phyloP scores from a whole-genome alignment of 1,140 invertebrate species.

The Dufourea novaeangliae region DNA sequence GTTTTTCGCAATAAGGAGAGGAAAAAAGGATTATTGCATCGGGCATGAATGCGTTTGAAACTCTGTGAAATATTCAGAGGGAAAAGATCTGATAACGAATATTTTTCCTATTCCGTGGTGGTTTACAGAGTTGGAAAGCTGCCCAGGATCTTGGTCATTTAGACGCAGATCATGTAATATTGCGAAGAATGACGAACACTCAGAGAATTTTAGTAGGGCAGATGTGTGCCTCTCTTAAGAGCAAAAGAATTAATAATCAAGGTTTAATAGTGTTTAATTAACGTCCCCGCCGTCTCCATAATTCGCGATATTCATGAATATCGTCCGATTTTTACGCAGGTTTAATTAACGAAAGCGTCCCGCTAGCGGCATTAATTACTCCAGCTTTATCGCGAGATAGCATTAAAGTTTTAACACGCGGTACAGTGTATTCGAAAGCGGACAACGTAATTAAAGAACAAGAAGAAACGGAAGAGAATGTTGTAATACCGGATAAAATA shows the following conservation, averaged over 20 bases:
- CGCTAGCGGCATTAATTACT: constrained; percentile 56
- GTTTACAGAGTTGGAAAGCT: constrained; percentile 45
- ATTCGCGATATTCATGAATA: background rate
- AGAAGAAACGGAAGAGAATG: constrained; percentile 13
- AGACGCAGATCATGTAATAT: constrained; percentile 60
- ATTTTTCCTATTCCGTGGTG: constrained; percentile 37
- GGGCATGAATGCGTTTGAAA: constrained; percentile 7
- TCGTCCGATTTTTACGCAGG: constrained; percentile 24
- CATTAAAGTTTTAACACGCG: constrained; percentile 51
- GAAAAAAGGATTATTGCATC: constrained; percentile 15
- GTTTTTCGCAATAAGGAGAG: background rate
- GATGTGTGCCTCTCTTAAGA: constrained; percentile 61
- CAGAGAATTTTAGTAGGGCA: constrained; percentile 63
- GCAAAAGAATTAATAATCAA: constrained; percentile 57
- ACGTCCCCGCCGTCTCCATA: background rate
- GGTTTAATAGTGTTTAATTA: constrained; percentile 7
- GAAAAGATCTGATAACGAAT: constrained; percentile 35
- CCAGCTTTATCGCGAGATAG: constrained; percentile 55
- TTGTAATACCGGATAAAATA: constrained; percentile 26
- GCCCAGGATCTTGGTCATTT: constrained; percentile 41
- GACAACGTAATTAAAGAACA: background rate
- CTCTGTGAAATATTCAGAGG: constrained; percentile 32
- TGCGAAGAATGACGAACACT: constrained; percentile 61
- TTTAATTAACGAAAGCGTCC: constrained; percentile 56
- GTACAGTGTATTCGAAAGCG: constrained; percentile 35